phyloP scores from a whole-genome alignment of 2,888 invertebrate genomes.

The Disparrhopalites patrizii region DNA sequence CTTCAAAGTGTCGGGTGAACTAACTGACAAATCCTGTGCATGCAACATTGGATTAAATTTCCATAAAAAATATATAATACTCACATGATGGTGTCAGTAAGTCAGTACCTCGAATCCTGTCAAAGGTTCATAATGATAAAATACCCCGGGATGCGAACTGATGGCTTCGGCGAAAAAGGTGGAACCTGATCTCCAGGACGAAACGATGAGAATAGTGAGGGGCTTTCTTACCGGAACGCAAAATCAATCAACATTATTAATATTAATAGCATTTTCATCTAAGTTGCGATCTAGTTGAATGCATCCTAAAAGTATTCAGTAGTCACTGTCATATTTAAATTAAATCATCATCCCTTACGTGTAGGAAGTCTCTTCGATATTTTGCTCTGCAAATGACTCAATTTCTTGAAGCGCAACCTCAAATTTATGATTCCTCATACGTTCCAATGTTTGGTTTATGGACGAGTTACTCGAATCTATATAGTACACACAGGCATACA shows the following conservation, averaged over 20 bases:
- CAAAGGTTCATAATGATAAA: conserved; percentile 24
- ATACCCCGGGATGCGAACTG: conserved; percentile 12
- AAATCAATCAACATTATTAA: no score
- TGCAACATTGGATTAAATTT: no score
- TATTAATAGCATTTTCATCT: no score
- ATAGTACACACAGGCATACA: no score
- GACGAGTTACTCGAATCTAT: no score
- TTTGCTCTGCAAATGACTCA: background rate
- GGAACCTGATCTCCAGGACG: conserved; percentile 23
- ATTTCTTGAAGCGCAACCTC: conserved; percentile 10
- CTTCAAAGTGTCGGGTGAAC: background rate
- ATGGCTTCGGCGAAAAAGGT: conserved; percentile 22
- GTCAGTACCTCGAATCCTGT: background rate
- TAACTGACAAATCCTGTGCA: no score
- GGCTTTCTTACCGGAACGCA: background rate
- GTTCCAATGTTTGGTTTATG: no score
- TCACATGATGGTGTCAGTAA: background rate
- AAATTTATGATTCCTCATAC: no score
- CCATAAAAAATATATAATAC: no score
- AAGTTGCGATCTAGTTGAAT: no score
- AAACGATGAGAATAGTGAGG: background rate
- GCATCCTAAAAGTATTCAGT: no score
- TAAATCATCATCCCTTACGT: background rate
- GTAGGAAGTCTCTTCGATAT: background rate
- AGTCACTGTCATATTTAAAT: background rate